These are phyloP conservation scores for Herminia tarsipennalis DNA, from an alignment of 2,888 invertebrate genomes.

Conservation along the genomic window DNA sequence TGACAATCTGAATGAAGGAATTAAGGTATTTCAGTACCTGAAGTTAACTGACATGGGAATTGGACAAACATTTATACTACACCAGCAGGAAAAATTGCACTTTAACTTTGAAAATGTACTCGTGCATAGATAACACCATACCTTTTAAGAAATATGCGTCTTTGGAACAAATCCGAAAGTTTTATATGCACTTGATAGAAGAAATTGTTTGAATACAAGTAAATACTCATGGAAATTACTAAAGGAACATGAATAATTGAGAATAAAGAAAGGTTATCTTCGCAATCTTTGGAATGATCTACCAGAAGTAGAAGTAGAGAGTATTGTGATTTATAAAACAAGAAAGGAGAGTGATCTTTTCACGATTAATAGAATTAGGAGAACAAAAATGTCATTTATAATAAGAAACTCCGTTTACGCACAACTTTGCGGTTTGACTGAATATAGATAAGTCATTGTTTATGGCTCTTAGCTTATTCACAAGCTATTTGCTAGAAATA, in stretches of 20 bases:
- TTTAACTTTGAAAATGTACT: too few species aligned
- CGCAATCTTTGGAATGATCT: too few species aligned
- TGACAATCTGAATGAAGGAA: conserved; percentile 4
- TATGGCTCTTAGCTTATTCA: conserved; percentile 14
- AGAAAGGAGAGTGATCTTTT: neutral
- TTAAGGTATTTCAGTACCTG: conserved; percentile 8
- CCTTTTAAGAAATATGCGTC: too few species aligned
- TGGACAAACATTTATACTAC: neutral
- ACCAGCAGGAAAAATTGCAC: neutral
- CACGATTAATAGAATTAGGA: neutral
- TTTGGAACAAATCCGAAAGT: too few species aligned
- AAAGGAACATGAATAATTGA: too few species aligned
- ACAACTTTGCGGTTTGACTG: conserved; percentile 10
- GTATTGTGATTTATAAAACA: neutral
- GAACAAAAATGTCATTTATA: neutral
- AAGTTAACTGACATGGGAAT: neutral
- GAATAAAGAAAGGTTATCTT: too few species aligned
- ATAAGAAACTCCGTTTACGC: conserved; percentile 8
- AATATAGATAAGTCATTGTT: conserved; percentile 6
- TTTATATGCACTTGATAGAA: too few species aligned
- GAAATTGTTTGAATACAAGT: too few species aligned
- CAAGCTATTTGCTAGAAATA: conserved; percentile 22
- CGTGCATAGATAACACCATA: too few species aligned
- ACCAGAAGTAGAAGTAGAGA: neutral
- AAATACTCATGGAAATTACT: too few species aligned